Conservation (phyloP, 1,140 invertebrate species). For the Zaprionus inermis region DNA sequence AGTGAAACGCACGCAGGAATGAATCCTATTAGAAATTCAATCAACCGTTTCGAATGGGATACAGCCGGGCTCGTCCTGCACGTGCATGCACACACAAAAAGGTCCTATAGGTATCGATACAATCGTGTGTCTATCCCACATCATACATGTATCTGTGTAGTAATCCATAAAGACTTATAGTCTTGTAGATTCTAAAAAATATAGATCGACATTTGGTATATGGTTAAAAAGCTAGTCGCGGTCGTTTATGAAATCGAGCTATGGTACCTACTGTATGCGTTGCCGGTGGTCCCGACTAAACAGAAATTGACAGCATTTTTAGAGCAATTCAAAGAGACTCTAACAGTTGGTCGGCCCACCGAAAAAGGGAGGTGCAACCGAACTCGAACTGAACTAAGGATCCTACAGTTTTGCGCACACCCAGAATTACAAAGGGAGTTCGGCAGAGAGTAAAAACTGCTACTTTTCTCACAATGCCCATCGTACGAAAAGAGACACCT, state of each 20-base stretch:
- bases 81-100: not conserved
- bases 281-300: constrained; percentile 56
- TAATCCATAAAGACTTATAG: not conserved
- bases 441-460: constrained; percentile 50
- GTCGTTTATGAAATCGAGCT: not conserved
- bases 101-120: constrained; percentile 5
- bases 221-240: not conserved
- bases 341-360: constrained; percentile 49
- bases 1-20: constrained; percentile 37
- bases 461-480: constrained; percentile 73
- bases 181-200: not conserved
- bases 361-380: constrained; percentile 53
- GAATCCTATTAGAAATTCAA: constrained; percentile 71
- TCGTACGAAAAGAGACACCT: constrained; percentile 78
- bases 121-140: constrained; percentile 9
- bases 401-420: constrained; percentile 38
- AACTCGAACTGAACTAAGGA: constrained; percentile 23
- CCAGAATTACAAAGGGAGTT: constrained; percentile 56
- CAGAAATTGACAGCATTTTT: constrained; percentile 69
- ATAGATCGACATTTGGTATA: not conserved
- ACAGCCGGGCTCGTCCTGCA: constrained; percentile 32
- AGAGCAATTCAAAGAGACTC: constrained; percentile 57
- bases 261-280: not conserved
- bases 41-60: constrained; percentile 71
- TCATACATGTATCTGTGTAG: constrained; percentile 26